Conservation (phyloP, 2,888 invertebrate species). For the Alcis repandata region DNA sequence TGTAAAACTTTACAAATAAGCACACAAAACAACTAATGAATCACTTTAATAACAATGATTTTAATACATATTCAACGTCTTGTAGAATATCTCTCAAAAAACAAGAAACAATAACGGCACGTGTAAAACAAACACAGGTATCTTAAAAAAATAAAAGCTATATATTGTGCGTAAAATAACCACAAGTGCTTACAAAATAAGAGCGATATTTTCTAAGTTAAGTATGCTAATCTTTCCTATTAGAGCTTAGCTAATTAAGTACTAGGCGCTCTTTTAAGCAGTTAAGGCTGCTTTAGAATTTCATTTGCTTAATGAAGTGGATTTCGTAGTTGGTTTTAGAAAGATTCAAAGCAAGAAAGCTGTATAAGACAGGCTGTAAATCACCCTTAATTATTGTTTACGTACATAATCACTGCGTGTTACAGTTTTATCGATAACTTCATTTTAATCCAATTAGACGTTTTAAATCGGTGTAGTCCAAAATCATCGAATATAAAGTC, state of each 20-base stretch:
- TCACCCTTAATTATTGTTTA: background rate
- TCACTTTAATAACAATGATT: too few relatives aligned
- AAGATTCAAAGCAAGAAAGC: background rate
- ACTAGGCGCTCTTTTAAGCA: conserved; percentile 17
- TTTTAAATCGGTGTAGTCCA: too few relatives aligned
- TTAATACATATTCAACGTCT: too few relatives aligned
- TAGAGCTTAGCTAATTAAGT: conserved; percentile 36
- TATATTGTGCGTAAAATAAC: too few relatives aligned
- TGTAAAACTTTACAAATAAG: background rate
- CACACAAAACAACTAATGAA: background rate
- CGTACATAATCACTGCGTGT: background rate
- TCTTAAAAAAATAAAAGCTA: too few relatives aligned
- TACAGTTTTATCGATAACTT: too few relatives aligned
- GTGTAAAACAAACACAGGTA: too few relatives aligned
- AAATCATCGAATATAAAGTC: too few relatives aligned
- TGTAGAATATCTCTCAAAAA: too few relatives aligned
- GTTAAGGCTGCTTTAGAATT: conserved; percentile 37
- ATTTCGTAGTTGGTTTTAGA: conserved; percentile 5
- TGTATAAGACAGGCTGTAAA: background rate
- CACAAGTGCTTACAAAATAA: background rate
- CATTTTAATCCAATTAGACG: too few relatives aligned
- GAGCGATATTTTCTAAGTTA: conserved; percentile 1
- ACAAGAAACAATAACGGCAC: too few relatives aligned
- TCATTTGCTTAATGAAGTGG: conserved; percentile 49
- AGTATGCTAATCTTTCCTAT: conserved; percentile 11